Evolutionary conservation across 1,140 invertebrate species (phyloP).

Genomic region (Lutraria rhynchaena): DNA sequence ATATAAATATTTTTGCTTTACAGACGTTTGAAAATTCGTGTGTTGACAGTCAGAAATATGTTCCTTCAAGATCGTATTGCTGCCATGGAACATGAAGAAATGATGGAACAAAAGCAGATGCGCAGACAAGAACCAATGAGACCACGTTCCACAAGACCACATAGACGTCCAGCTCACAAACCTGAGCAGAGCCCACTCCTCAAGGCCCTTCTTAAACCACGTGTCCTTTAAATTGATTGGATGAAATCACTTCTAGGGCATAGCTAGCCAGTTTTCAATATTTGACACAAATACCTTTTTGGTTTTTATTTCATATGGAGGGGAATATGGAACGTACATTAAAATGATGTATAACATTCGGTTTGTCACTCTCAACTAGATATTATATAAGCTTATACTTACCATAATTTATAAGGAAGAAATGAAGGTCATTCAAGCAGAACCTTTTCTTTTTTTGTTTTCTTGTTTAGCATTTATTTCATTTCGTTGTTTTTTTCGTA

Average conservation of each 20-base stretch:
- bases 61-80: slow-evolving; percentile 46
- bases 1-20: slow-evolving; percentile 16
- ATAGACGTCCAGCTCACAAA: background rate
- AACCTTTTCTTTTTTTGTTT: too few species aligned
- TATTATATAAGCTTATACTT: too few species aligned
- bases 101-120: background rate
- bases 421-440: too few species aligned
- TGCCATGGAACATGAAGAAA: slow-evolving; percentile 43
- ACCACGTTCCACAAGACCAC: background rate
- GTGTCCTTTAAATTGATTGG: slow-evolving; percentile 29
- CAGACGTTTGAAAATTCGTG: slow-evolving; percentile 50
- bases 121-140: background rate
- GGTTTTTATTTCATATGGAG: too few species aligned
- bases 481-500: too few species aligned
- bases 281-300: background rate
- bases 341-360: too few species aligned
- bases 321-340: too few species aligned
- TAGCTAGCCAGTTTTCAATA: background rate
- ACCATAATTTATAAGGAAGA: too few species aligned
- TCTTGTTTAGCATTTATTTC: too few species aligned
- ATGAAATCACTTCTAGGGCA: background rate
- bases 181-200: slow-evolving; percentile 37
- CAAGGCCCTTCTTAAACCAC: slow-evolving; percentile 18
- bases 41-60: slow-evolving; percentile 53
- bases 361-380: too few species aligned